Base-by-base conservation (phyloP, 2,113 vertebrate species). In the Gopherus flavomarginatus region DNA sequence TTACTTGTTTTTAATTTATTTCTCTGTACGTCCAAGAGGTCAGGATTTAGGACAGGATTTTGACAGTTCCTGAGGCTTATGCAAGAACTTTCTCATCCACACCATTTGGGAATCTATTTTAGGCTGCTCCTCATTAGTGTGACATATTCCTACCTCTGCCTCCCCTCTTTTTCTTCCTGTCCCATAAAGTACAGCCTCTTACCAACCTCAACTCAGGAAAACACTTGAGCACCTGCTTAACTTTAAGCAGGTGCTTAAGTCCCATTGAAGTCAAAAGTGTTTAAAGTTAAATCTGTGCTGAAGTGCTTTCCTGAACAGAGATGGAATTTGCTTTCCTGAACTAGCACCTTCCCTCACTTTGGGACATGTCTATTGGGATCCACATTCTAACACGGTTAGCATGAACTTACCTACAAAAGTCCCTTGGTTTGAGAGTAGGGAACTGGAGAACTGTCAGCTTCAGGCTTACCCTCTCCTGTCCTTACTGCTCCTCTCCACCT, bases 1-100 rank as follows among this genome's bases (percentile, higher is more conserved):
- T 96, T 95, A 93, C 83, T 96, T 89, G 82, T 97, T 95, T 83
- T 54, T 97, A 91, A 96, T 97, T 93, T 96, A 96, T 96, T 97
- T 96, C 90, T 96, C 86, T 97, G 95, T 87, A 94, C 95, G 93
- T 95, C 93, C 94, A 96, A 93, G 56, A 35, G 92, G 87, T 95
- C 97, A 94, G 65, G 95, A 96, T 81, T 87, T 80, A 94, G 81
- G 87, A 96, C 85, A 96, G 94, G 96, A 80, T 59, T 85, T 96
- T 96, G 92, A 97, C 93, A 96, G 95, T 91, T 92, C 54, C 65
- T 93, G 94, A 93, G 93, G 94, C 90, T 96, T 86, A 95, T 94
- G 95, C 21, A 95, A 96, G 79, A 94, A 11, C 14, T 94, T 96
- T 97, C 86, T 93, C 72, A 92, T 93, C 92, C 95, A 97, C 91